Conservation (phyloP, 2,113 vertebrate genomes). For the Nestor notabilis region DNA sequence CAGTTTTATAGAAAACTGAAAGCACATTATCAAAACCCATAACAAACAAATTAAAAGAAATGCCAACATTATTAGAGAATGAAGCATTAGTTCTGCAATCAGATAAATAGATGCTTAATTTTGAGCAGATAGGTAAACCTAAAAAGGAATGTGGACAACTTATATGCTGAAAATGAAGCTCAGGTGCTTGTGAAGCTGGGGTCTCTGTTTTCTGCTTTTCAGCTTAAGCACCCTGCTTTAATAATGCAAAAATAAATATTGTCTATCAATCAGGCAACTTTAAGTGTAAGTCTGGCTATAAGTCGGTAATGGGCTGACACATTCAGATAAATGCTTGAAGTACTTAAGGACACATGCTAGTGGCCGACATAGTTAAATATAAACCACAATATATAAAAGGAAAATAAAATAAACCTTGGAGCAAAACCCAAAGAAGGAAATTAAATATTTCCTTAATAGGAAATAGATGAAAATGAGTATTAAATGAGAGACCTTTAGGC, state of each 20-base stretch:
- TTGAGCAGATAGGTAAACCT: neutral
- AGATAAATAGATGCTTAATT: neutral
- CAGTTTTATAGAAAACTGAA: neutral
- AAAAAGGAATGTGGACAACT: neutral
- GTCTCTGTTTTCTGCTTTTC: neutral
- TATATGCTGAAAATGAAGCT: neutral
- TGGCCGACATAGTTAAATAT: neutral
- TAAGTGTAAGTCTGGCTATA: neutral
- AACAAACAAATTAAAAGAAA: neutral
- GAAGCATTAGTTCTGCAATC: neutral
- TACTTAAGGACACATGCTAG: neutral
- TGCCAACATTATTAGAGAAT: neutral
- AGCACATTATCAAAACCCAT: neutral
- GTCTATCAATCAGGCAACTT: neutral
- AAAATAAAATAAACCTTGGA: neutral
- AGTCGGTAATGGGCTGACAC: neutral
- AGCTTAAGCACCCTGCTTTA: neutral
- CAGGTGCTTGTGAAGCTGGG: neutral
- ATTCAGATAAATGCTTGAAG: neutral
- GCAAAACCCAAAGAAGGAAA: neutral
- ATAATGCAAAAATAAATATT: neutral
- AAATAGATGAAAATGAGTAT: neutral
- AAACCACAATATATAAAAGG: neutral
- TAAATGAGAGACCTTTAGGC: neutral
- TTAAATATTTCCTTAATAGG: neutral